Percentiles rank a stretch among this genome's conserved stretches.
Conservation (phyloP, 2,113 vertebrate genomes). For the Octodon degus region DNA sequence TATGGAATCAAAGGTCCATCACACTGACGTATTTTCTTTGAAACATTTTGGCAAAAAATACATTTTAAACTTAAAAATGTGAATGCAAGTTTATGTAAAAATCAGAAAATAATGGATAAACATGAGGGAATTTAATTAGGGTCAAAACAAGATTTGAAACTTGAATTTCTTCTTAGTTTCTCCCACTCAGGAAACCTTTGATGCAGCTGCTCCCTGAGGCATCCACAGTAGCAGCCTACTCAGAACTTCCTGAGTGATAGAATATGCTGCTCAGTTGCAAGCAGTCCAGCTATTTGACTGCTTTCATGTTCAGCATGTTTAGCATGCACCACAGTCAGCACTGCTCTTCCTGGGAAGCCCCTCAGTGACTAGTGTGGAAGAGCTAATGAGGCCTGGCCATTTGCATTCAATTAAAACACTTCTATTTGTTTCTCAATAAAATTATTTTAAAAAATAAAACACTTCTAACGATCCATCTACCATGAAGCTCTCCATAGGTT, state of each 20-base stretch:
- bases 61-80: conserved; percentile 30
- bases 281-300: neutral
- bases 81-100: conserved; percentile 27
- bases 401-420: neutral
- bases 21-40: neutral
- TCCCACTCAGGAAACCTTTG: neutral
- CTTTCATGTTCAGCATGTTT: neutral
- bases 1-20: neutral
- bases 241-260: neutral
- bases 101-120: neutral
- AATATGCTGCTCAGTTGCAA: neutral
- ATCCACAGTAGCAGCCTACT: neutral
- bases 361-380: neutral
- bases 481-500: neutral
- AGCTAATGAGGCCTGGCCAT: neutral
- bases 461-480: neutral
- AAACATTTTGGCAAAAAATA: neutral
- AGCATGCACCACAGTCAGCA: neutral
- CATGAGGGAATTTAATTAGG: neutral
- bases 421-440: no score
- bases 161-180: neutral
- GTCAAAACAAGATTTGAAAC: neutral
- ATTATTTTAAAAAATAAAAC: neutral
- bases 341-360: neutral
- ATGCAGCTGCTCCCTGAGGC: neutral